phyloP scores from a whole-genome alignment of 2,113 vertebrate species.

The Mohoua ochrocephala region DNA sequence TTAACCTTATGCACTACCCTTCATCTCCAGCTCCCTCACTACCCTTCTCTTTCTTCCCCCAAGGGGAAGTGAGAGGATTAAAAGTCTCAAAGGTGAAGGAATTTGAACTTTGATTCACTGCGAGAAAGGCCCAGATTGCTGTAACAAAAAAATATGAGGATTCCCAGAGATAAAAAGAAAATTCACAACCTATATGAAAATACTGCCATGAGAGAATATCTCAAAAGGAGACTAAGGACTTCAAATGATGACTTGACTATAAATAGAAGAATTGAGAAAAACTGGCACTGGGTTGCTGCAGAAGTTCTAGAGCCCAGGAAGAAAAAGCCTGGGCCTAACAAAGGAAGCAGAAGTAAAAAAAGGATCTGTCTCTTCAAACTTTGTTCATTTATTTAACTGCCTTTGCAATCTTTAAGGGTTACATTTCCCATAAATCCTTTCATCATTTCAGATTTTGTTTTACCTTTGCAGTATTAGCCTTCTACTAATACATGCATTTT shows the following conservation, averaged over 20 bases:
- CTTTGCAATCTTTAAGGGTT: neutral
- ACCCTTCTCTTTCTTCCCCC: neutral
- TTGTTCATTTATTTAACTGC: neutral
- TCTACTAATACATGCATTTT: neutral
- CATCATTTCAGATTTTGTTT: neutral
- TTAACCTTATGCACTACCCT: neutral
- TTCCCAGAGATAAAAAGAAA: neutral
- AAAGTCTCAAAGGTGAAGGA: neutral
- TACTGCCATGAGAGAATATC: neutral
- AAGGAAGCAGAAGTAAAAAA: neutral
- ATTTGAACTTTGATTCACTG: neutral
- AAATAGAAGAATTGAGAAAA: neutral
- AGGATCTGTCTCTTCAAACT: neutral
- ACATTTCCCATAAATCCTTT: neutral
- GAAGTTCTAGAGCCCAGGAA: neutral
- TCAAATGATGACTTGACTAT: neutral
- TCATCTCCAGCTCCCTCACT: neutral
- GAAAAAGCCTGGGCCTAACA: neutral
- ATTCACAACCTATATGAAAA: neutral
- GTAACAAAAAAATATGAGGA: neutral
- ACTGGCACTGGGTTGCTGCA: neutral
- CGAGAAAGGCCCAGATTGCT: neutral
- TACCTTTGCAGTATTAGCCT: neutral
- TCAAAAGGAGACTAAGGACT: neutral
- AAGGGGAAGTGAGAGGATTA: neutral